These are phyloP conservation scores for Drosophila cyrtoloma DNA, from an alignment of 2,888 invertebrate species.

Conservation along the genomic window DNA sequence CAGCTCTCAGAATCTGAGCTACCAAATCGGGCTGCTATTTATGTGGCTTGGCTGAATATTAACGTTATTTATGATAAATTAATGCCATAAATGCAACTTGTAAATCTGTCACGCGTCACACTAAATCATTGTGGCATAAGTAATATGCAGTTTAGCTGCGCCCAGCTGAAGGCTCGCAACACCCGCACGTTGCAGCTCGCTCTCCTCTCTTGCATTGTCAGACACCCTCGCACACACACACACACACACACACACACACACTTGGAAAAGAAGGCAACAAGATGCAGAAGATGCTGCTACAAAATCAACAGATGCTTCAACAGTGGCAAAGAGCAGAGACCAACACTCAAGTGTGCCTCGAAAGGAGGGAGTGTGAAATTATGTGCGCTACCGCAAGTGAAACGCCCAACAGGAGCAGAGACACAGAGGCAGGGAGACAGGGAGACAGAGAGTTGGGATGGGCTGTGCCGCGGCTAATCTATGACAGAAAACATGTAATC, in stretches of 20 bases:
- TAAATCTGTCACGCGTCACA: constrained; percentile 84
- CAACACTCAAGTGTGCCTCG: constrained; percentile 4
- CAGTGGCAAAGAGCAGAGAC: constrained; percentile 19
- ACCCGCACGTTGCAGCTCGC: constrained; percentile 7
- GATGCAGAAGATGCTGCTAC: constrained; percentile 27
- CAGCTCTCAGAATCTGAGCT: constrained; percentile 14
- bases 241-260: constrained; percentile 32
- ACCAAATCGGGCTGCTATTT: constrained; percentile 38
- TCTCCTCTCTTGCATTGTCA: constrained; percentile 28
- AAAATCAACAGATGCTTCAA: constrained; percentile 74
- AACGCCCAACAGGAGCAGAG: constrained; percentile 44
- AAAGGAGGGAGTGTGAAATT: constrained; percentile 70
- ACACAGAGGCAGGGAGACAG: background rate
- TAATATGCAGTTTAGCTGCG: constrained; percentile 72
- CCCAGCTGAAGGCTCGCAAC: constrained; percentile 28
- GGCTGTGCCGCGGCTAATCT: constrained; percentile 74
- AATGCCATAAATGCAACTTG: constrained; percentile 81
- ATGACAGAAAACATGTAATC: constrained; percentile 80
- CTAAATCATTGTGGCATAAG: constrained; percentile 82
- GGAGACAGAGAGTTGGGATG: constrained; percentile 7
- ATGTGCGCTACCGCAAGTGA: constrained; percentile 62
- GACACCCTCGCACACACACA: constrained; percentile 33
- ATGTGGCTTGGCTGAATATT: constrained; percentile 17
- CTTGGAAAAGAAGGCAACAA: constrained; percentile 31
- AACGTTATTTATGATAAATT: constrained; percentile 79